These are phyloP conservation scores for Oryzias melastigma DNA, from an alignment of 2,113 vertebrate genomes.

Conservation along the genomic window DNA sequence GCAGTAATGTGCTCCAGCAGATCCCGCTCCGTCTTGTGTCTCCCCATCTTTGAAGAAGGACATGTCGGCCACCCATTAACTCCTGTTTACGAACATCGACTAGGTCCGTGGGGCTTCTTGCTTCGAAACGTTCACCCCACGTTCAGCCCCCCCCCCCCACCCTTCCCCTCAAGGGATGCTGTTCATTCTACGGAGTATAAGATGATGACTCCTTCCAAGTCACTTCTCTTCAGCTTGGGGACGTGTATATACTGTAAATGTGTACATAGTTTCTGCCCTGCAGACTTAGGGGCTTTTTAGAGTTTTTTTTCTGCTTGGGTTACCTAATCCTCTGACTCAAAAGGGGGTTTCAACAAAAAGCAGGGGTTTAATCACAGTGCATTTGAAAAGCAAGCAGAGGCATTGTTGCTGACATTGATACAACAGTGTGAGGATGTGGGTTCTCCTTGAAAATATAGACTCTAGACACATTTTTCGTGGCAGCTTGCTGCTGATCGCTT, in stretches of 20 bases:
- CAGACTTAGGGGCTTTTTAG: slow-evolving; percentile 21
- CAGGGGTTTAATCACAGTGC: slow-evolving; percentile 22
- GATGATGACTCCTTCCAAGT: slow-evolving; percentile 6
- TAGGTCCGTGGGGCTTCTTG: slow-evolving; percentile 20
- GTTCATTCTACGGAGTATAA: slow-evolving; percentile 8
- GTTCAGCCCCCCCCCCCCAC: not conserved
- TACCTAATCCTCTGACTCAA: slow-evolving; percentile 28
- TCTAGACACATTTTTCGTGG: slow-evolving; percentile 3
- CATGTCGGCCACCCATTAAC: slow-evolving; percentile 13
- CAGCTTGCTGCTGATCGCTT: slow-evolving; percentile 31
- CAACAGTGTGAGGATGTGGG: slow-evolving; percentile 27
- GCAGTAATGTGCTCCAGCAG: slow-evolving; percentile 24
- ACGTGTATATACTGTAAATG: slow-evolving; percentile 54
- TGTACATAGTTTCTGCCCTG: slow-evolving; percentile 48
- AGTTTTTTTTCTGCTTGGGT: slow-evolving; percentile 20
- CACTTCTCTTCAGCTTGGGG: slow-evolving; percentile 16
- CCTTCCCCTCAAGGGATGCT: slow-evolving; percentile 2
- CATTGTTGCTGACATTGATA: slow-evolving; percentile 20
- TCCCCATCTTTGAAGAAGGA: slow-evolving; percentile 12
- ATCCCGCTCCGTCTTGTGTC: slow-evolving; percentile 28
- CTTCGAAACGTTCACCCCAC: slow-evolving; percentile 8
- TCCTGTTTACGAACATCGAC: not conserved
- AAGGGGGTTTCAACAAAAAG: slow-evolving; percentile 26
- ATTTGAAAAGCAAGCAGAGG: slow-evolving; percentile 17
- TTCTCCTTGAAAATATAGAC: slow-evolving; percentile 10